Percentiles rank a stretch among this genome's conserved stretches.
Evolutionary conservation across 2,888 invertebrate genomes (phyloP).

Genomic region (Rhimphoctona megacephalus): DNA sequence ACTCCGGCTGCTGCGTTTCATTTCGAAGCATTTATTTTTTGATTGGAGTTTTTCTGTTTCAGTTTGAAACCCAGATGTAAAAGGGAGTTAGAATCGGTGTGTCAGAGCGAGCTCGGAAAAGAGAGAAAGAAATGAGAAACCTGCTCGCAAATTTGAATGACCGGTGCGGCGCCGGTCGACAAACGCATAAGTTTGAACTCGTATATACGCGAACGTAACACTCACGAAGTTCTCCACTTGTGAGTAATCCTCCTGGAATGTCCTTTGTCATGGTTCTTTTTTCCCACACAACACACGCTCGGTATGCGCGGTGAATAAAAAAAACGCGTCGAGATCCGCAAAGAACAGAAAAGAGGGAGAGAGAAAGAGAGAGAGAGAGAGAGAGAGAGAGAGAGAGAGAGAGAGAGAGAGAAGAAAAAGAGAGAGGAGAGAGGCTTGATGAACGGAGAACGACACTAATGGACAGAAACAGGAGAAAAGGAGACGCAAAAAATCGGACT

Average conservation of each 20-base stretch:
- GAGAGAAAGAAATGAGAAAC: constrained; percentile 46
- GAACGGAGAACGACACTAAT: constrained; percentile 5
- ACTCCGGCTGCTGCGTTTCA: background rate
- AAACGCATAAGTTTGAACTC: constrained; percentile 64
- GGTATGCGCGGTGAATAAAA: constrained; percentile 37
- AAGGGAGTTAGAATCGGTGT: background rate
- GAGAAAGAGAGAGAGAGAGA: constrained; percentile 16
- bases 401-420: constrained; percentile 19
- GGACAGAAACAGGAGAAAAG: background rate
- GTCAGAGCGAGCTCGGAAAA: background rate
- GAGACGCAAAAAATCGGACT: constrained; percentile 23
- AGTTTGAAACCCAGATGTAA: background rate
- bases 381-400: constrained; percentile 20
- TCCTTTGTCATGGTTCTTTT: constrained; percentile 73
- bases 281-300: constrained; percentile 45
- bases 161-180: constrained; percentile 43
- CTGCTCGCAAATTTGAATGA: constrained; percentile 62
- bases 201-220: constrained; percentile 29
- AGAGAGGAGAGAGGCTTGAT: constrained; percentile 7
- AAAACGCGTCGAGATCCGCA: constrained; percentile 42
- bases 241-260: constrained; percentile 76
- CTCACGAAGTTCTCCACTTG: constrained; percentile 58
- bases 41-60: background rate
- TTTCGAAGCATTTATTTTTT: background rate
- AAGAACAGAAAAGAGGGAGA: constrained; percentile 20